Evolutionary conservation across 2,888 invertebrate species (phyloP), one percentile per base, ranked within the genome.

Genomic region (Hybos culiciformis): DNA sequence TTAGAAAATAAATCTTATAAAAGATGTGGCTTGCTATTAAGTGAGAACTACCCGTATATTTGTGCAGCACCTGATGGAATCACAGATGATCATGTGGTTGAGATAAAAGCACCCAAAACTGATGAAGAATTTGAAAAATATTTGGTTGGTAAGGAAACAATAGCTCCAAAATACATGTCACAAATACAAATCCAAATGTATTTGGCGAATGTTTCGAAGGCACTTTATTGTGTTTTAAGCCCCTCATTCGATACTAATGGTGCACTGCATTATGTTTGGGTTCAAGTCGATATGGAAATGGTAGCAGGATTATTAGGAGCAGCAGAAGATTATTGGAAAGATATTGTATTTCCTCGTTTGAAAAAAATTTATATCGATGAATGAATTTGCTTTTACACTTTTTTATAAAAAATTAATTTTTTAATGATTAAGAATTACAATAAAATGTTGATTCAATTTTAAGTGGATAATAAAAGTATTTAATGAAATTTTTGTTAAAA

Each of bases 61-160:
- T 63, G 62, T 37, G 64, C 59, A 3, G 51, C 64, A 1, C 64
- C 64, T 3, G 64, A 65, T 49, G 64, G 65, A 15, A 63, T 65
- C 5, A 60, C 63, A 12, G 64, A 65, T 41, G 63, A 65, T 44
- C 65, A 65, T 32, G 61, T 65, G 41, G 64, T 65, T 1, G 64
- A 65, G 51, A 65, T 65, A 24, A 65, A 65, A 47, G 59, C 62
- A 11, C 64, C 64, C 11, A 64, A 60, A 46, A 62, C 64, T 2
- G 64, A 65, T 21, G 65, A 64, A n/a, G 65, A 64, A 43, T 65
- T 65, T n/a, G 64, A 65, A 44, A 61, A 60, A 43, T 65, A 65
- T 46, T 49, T 65, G 2, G 62, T 61, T 42, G 60, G 62, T 2
- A 57, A 62, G 6, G 63, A 64, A 39, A 59, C 62, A 1, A 63